Evolutionary conservation across 1,140 invertebrate genomes (phyloP), one percentile per base, ranked within the genome.

Genomic region (Drosophila watanabei): DNA sequence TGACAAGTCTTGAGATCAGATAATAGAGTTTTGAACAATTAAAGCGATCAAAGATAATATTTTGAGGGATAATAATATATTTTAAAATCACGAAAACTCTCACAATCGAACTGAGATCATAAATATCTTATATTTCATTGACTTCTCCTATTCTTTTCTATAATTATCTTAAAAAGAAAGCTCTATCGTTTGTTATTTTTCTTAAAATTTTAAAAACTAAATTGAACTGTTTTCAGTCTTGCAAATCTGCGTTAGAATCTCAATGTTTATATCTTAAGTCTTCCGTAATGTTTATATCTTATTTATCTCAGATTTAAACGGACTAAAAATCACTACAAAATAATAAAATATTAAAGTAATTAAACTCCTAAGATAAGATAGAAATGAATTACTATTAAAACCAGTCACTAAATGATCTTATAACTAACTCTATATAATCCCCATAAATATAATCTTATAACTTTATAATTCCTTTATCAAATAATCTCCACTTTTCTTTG

Each of bases 1-100:
- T 57, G 54, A 39, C 35, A 57, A 11, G 20, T 39, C 20, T 52
- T 33, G 4, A 56, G 52, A 37, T 37, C 20, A 37, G 8, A 56
- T 16, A 56, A 54, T 20, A 5, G 5, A 24, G 33, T 37, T 24
- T 37, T 4, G 16, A 24, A 16, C 13, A 24, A 2, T 56, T 16
- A 18, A 16, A 56, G 52, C 11, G 4, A 56, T 56, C 10, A 16
- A 6, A 16, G 13, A 33, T 14, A 20, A 9, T 20, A 35, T 35
- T 2, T 30, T 30, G 4, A 3, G n/a, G 28, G 14, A 30, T 49
- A 30, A n/a, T 51, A 51, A n/a, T 30, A 13, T 6, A n/a, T 28
- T 24, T 24, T 24, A 24, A 24, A 24, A 30, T 28, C 39, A 14
- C 0, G 2, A n/a, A n/a, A 41, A 7, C 37, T 39, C 6, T 39